Percentiles rank a stretch among this genome's conserved stretches.
phyloP scores from a whole-genome alignment of 2,113 vertebrate genomes.

The Podocnemis expansa region DNA sequence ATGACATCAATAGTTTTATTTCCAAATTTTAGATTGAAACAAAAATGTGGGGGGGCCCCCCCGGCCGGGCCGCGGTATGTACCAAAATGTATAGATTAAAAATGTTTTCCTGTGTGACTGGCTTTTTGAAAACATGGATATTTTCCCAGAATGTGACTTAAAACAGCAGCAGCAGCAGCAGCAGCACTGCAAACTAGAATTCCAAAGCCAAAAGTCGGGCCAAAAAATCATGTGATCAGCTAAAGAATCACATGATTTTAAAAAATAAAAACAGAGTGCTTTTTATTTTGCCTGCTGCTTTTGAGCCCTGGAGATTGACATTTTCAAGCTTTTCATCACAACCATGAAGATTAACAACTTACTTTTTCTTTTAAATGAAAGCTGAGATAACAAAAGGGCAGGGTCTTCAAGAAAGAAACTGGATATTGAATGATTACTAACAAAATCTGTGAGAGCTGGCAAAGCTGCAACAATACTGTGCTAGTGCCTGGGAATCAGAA shows the following conservation, averaged over 20 bases:
- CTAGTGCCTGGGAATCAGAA: background rate
- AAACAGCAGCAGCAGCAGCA: background rate
- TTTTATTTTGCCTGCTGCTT: background rate
- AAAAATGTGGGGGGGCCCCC: background rate
- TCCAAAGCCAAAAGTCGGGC: background rate
- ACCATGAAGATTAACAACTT: background rate
- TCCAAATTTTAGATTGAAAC: rapidly evolving
- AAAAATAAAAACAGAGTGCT: background rate
- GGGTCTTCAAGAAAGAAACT: background rate
- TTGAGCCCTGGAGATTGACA: background rate
- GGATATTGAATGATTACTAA: background rate
- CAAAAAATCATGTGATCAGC: background rate
- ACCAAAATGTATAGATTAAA: background rate
- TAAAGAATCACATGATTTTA: background rate
- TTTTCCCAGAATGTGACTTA: background rate
- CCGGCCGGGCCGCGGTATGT: no score
- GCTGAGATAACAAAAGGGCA: background rate
- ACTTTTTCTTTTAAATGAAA: background rate
- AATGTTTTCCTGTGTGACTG: background rate
- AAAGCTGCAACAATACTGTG: background rate
- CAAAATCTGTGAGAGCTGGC: background rate
- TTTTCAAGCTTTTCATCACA: background rate
- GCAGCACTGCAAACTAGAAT: background rate
- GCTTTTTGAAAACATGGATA: background rate
- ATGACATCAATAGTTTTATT: background rate